These are phyloP conservation scores for Bos indicus DNA, from an alignment of 2,113 vertebrate genomes.

Conservation along the genomic window DNA sequence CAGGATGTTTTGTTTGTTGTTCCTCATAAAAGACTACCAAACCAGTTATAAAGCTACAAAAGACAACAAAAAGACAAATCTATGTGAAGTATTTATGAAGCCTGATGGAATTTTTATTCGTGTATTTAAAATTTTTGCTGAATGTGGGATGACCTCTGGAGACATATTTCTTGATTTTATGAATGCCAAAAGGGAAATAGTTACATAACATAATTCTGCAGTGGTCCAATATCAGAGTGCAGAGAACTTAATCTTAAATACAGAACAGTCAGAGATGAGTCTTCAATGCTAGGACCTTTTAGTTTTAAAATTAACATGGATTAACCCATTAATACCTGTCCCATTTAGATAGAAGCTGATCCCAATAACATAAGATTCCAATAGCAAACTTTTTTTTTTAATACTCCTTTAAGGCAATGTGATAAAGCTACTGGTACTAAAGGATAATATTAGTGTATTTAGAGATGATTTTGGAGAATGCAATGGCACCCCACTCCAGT, in stretches of 20 bases:
- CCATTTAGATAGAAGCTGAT: background rate
- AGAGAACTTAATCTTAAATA: background rate
- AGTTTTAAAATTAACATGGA: background rate
- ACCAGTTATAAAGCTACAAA: background rate
- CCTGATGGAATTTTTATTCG: slow-evolving; percentile 39
- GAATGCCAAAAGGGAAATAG: slow-evolving; percentile 17
- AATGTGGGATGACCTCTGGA: background rate
- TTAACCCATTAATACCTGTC: background rate
- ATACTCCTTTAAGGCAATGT: background rate
- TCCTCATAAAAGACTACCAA: slow-evolving; percentile 33
- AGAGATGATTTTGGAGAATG: background rate
- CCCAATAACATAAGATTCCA: background rate
- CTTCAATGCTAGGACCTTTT: background rate
- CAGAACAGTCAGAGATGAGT: background rate
- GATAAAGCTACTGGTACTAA: background rate
- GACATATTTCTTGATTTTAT: slow-evolving; percentile 32
- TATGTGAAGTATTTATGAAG: slow-evolving; percentile 18
- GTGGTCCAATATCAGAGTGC: background rate
- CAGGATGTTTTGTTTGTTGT: slow-evolving; percentile 61
- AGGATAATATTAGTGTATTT: background rate
- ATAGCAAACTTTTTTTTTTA: background rate
- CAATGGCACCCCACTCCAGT: no score
- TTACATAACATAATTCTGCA: background rate
- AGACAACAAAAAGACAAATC: slow-evolving; percentile 1
- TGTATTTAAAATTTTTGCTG: slow-evolving; percentile 9